phyloP scores from a whole-genome alignment of 1,140 invertebrate genomes.

The Orius insidiosus region DNA sequence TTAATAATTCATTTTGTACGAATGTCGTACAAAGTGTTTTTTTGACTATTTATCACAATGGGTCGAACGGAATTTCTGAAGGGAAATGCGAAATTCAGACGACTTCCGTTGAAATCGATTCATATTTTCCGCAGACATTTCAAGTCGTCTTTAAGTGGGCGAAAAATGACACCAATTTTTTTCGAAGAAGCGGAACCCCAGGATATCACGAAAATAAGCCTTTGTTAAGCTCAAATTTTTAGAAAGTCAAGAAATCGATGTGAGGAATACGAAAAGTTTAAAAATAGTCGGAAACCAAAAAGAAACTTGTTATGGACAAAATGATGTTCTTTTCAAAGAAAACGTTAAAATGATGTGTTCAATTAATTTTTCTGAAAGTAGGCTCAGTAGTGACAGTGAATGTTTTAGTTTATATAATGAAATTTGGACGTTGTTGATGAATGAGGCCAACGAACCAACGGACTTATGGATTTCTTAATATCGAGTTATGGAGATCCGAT shows the following conservation, averaged over 20 bases:
- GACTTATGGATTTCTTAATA: neutral
- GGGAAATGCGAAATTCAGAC: slow-evolving; percentile 29
- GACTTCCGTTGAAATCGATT: slow-evolving; percentile 21
- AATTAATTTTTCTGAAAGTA: neutral
- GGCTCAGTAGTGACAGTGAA: too few species aligned
- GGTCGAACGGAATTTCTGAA: slow-evolving; percentile 34
- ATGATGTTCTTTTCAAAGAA: slow-evolving; percentile 8
- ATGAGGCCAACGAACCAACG: neutral
- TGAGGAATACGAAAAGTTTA: neutral
- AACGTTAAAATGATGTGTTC: slow-evolving; percentile 8
- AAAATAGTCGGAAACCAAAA: neutral
- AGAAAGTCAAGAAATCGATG: neutral
- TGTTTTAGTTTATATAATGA: neutral
- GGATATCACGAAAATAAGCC: slow-evolving; percentile 45
- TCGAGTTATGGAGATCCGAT: slow-evolving; percentile 14
- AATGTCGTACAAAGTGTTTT: slow-evolving; percentile 32
- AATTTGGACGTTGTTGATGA: neutral
- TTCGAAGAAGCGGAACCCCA: slow-evolving; percentile 43
- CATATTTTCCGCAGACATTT: slow-evolving; percentile 31
- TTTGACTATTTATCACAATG: slow-evolving; percentile 36
- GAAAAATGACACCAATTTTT: slow-evolving; percentile 16
- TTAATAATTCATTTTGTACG: slow-evolving; percentile 8
- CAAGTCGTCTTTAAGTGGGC: slow-evolving; percentile 32
- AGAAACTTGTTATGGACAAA: slow-evolving; percentile 7
- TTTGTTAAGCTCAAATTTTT: slow-evolving; percentile 27